A percentile compares a stretch with the other conserved stretches of the same genome.
phyloP scores from a whole-genome alignment of 2,888 invertebrate species.

The Pheosia tremula region DNA sequence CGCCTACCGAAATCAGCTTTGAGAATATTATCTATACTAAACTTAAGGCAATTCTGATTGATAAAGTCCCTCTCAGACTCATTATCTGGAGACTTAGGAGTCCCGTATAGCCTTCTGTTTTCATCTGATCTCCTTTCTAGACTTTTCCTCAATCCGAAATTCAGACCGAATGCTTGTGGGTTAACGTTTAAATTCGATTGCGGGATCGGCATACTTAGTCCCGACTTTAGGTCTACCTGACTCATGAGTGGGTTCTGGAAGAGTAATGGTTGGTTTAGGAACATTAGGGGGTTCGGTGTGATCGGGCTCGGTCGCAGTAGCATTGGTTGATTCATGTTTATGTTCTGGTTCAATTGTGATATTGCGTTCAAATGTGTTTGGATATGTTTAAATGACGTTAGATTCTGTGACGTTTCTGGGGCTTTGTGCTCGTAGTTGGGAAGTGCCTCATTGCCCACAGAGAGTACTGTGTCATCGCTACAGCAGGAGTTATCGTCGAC shows the following conservation, averaged over 20 bases:
- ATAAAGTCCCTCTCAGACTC: constrained; percentile 72
- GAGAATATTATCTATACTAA: constrained; percentile 94
- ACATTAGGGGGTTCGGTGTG: constrained; percentile 78
- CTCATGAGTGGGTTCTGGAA: constrained; percentile 74
- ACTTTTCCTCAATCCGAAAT: constrained; percentile 60
- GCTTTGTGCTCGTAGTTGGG: constrained; percentile 62
- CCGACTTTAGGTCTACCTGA: constrained; percentile 68
- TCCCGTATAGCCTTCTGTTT: constrained; percentile 55
- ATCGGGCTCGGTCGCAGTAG: constrained; percentile 77
- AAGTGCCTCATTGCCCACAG: constrained; percentile 91
- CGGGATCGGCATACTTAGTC: constrained; percentile 59
- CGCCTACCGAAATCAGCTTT: constrained; percentile 93
- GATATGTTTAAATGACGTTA: constrained; percentile 87
- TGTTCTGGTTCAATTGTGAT: constrained; percentile 85
- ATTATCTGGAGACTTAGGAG: constrained; percentile 69
- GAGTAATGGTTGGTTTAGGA: constrained; percentile 75
- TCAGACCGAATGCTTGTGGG: constrained; percentile 63
- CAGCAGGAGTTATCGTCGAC: constrained; percentile 87
- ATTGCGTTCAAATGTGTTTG: constrained; percentile 88
- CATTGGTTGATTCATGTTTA: constrained; percentile 72
- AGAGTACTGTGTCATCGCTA: constrained; percentile 91
- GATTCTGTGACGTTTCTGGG: constrained; percentile 57
- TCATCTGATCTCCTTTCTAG: constrained; percentile 66
- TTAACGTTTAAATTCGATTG: constrained; percentile 59
- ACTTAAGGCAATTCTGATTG: constrained; percentile 87